Evolutionary conservation across 2,797 vertebrate genomes (phyloP).

Genomic region (Alexandromys oeconomus): DNA sequence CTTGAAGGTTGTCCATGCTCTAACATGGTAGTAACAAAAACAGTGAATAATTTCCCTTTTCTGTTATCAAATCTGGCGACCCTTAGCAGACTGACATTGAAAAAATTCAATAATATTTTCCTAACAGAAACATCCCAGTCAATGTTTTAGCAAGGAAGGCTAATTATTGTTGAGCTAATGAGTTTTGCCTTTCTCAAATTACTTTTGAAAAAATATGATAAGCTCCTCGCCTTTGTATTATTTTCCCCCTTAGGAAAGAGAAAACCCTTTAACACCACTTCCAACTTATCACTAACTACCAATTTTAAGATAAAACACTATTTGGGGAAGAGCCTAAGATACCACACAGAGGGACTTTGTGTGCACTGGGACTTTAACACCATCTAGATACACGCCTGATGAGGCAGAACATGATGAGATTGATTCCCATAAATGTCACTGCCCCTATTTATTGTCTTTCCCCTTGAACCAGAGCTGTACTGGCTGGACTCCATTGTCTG

Average conservation of each 20-base stretch:
- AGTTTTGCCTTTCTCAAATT: conserved; percentile 69
- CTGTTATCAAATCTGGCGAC: conserved; percentile 51
- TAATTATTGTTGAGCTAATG: conserved; percentile 67
- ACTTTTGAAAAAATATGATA: conserved; percentile 71
- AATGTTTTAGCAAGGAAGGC: conserved; percentile 67
- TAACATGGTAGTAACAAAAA: conserved; percentile 61
- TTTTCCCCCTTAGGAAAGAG: conserved; percentile 49
- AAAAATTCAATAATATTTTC: conserved; percentile 71
- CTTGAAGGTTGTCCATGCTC: neutral
- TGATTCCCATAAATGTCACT: conserved; percentile 88
- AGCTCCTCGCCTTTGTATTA: conserved; percentile 51
- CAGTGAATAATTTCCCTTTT: conserved; percentile 53
- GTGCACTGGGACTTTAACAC: conserved; percentile 67
- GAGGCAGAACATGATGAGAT: conserved; percentile 83
- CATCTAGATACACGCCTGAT: conserved; percentile 85
- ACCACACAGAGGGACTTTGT: conserved; percentile 68
- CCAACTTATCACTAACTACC: conserved; percentile 67
- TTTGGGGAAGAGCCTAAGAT: conserved; percentile 77
- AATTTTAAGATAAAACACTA: conserved; percentile 82
- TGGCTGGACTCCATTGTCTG: conserved; percentile 87
- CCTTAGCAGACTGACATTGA: conserved; percentile 24
- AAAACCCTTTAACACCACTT: conserved; percentile 20
- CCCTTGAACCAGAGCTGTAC: conserved; percentile 86
- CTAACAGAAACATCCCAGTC: conserved; percentile 73
- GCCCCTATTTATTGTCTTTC: conserved; percentile 87